Percentiles rank a stretch among this genome's conserved stretches.
phyloP scores from a whole-genome alignment of 30 jellyfish, hydroid and myxozoan genomes.

The Aurelia sp. region DNA sequence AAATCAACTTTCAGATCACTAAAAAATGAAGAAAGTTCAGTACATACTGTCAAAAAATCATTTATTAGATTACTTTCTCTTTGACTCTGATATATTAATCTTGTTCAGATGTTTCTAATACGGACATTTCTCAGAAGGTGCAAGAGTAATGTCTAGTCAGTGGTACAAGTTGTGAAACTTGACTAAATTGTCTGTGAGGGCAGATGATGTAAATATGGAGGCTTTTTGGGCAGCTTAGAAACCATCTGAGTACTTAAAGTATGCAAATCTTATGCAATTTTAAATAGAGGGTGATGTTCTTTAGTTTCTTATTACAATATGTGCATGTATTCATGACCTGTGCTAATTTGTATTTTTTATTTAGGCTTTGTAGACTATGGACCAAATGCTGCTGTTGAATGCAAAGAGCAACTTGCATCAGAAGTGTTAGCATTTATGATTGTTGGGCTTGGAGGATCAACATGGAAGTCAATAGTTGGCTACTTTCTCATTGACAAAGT shows the following conservation, averaged over 20 bases:
- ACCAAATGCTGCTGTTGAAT: neutral
- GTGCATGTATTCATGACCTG: neutral
- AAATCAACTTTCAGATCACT: no score
- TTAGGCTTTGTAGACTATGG: slow-evolving; percentile 38
- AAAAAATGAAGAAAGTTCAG: no score
- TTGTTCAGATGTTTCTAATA: no score
- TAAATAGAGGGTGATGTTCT: slow-evolving; percentile 5
- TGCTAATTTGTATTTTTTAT: neutral
- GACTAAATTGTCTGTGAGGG: no score
- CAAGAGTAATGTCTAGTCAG: no score
- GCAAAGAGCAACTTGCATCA: slow-evolving; percentile 30
- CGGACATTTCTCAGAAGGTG: no score
- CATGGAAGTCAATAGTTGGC: slow-evolving; percentile 31
- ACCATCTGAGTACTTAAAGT: neutral
- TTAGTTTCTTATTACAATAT: neutral
- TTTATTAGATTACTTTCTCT: no score
- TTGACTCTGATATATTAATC: no score
- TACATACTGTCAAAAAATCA: no score
- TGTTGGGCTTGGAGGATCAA: slow-evolving; percentile 14
- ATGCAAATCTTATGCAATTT: slow-evolving; percentile 3
- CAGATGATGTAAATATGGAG: no score
- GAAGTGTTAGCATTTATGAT: slow-evolving; percentile 18
- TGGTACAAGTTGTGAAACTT: no score
- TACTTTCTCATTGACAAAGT: slow-evolving; percentile 10
- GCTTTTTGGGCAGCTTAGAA: neutral